phyloP scores from a whole-genome alignment of 2,797 vertebrate species.

The Luscinia megarhynchos region DNA sequence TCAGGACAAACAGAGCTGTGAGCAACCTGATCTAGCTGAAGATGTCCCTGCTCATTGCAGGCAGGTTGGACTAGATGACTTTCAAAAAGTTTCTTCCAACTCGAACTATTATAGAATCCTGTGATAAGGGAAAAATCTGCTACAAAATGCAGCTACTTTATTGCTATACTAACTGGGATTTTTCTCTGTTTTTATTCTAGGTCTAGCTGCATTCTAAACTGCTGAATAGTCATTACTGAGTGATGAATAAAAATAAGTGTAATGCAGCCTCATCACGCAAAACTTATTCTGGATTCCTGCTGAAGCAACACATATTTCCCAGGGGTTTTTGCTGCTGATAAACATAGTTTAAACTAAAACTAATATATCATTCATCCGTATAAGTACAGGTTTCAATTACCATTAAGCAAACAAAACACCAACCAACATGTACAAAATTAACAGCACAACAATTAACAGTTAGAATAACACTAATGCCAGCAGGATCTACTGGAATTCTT shows the following conservation, averaged over 20 bases:
- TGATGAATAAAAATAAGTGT: background rate
- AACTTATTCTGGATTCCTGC: background rate
- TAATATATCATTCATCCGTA: background rate
- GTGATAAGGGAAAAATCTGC: background rate
- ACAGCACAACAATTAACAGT: rapidly evolving
- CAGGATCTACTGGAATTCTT: slow-evolving; percentile 24
- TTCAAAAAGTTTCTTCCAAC: background rate
- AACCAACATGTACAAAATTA: background rate
- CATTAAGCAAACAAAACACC: background rate
- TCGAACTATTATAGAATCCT: background rate
- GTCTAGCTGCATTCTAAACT: background rate
- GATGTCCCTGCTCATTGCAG: background rate
- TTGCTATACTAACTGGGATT: background rate
- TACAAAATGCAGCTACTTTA: background rate
- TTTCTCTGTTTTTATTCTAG: background rate
- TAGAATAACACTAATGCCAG: slow-evolving; percentile 43
- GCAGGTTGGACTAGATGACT: background rate
- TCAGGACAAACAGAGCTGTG: background rate
- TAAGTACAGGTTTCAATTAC: background rate
- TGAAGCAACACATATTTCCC: background rate
- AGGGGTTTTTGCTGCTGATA: background rate
- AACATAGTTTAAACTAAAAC: background rate
- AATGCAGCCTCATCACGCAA: background rate
- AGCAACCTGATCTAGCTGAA: background rate
- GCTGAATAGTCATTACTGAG: background rate